Conservation (phyloP, 2,797 vertebrate species). For the Lerista edwardsae region DNA sequence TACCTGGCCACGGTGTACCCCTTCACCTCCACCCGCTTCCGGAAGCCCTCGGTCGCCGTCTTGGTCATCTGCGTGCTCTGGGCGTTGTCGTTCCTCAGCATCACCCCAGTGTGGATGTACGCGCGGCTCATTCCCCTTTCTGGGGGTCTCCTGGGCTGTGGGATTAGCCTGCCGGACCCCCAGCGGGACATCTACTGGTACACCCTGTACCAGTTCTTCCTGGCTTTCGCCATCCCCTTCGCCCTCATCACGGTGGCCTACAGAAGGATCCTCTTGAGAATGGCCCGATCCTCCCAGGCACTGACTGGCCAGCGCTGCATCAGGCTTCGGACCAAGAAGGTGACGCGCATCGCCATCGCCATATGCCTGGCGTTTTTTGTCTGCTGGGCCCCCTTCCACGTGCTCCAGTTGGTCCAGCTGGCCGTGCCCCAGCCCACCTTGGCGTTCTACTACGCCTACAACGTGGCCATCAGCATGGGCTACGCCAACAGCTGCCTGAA, state of each 20-base stretch:
- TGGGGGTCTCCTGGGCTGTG: conserved; percentile 51
- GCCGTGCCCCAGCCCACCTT: conserved; percentile 41
- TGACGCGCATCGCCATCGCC: conserved; percentile 40
- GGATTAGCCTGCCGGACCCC: conserved; percentile 56
- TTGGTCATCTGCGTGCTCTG: conserved; percentile 44
- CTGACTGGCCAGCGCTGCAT: conserved; percentile 43
- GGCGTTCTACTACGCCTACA: conserved; percentile 58
- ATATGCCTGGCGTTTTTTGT: conserved; percentile 56
- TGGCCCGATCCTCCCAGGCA: conserved; percentile 38
- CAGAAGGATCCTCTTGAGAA: conserved; percentile 55
- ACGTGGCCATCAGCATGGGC: conserved; percentile 53
- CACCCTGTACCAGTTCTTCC: conserved; percentile 62
- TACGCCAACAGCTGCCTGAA: conserved; percentile 65
- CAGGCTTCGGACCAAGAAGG: conserved; percentile 41
- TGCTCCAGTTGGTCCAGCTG: conserved; percentile 57
- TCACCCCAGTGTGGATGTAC: conserved; percentile 61
- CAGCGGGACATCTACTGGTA: conserved; percentile 60
- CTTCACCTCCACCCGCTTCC: conserved; percentile 52
- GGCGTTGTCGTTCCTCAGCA: conserved; percentile 61
- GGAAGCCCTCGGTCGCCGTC: conserved; percentile 48
- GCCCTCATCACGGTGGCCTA: conserved; percentile 55
- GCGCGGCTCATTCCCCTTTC: conserved; percentile 56
- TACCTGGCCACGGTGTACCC: conserved; percentile 58
- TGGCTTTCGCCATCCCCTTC: conserved; percentile 65
- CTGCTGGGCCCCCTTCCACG: conserved; percentile 62